These are phyloP conservation scores for Platorchestia sp. DNA, from an alignment of 1,140 invertebrate genomes.

Conservation along the genomic window DNA sequence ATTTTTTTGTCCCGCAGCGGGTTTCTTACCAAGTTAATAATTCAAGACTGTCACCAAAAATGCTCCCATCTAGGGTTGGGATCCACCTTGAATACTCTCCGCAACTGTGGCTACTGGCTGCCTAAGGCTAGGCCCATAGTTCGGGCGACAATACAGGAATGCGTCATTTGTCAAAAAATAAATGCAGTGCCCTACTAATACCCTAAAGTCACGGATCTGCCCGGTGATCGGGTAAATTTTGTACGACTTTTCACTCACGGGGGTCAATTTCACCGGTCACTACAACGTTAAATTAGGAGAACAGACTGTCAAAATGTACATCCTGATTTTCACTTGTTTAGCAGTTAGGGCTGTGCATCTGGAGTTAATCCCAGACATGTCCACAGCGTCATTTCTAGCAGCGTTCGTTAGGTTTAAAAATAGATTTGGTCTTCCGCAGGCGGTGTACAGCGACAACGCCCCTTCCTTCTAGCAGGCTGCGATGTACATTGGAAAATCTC, in stretches of 20 bases:
- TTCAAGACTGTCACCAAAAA: too few species aligned
- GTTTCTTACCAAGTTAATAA: too few species aligned
- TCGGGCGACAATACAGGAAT: background rate
- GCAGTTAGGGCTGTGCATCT: background rate
- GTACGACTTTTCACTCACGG: background rate
- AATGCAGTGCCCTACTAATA: background rate
- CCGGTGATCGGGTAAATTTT: too few species aligned
- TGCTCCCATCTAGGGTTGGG: too few species aligned
- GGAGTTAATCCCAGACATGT: conserved; percentile 33
- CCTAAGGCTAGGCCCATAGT: background rate
- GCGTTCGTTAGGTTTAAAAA: background rate
- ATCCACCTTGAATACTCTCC: too few species aligned
- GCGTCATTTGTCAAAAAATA: background rate
- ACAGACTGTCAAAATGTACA: background rate
- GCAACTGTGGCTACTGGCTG: too few species aligned
- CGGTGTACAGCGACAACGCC: background rate
- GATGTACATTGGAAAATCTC: background rate
- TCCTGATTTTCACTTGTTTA: background rate
- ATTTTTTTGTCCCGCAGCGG: too few species aligned
- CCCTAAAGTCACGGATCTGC: background rate
- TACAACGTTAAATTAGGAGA: conserved; percentile 13
- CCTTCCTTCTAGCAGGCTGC: background rate
- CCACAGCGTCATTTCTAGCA: background rate
- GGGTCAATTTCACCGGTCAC: conserved; percentile 26
- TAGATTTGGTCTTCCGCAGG: background rate